Conservation (phyloP, 2,888 invertebrate species). For the Lampropteryx suffumata region DNA sequence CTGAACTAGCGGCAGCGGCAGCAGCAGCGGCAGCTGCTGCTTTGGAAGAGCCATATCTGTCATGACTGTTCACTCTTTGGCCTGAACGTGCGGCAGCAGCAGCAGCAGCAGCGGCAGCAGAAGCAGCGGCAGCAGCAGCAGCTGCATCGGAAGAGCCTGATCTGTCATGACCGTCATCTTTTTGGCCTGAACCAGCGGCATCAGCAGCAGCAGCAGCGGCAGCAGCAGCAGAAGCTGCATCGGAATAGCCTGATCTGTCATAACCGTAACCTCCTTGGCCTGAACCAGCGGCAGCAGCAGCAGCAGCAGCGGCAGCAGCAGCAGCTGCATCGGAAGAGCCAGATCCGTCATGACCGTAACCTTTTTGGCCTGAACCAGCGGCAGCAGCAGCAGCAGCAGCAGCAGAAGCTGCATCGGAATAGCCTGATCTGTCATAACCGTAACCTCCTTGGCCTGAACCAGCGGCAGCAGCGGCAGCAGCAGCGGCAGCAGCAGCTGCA, state of each 20-base stretch:
- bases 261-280: too few species aligned
- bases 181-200: background rate
- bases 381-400: background rate
- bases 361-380: too few species aligned
- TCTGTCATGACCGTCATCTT: too few species aligned
- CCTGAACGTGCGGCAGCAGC: background rate
- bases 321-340: background rate
- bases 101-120: background rate
- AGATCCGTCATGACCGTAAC: too few species aligned
- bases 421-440: background rate
- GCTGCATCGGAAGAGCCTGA: background rate
- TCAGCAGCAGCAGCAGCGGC: background rate
- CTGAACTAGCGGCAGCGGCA: too few species aligned
- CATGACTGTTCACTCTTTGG: too few species aligned
- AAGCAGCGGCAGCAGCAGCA: background rate
- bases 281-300: too few species aligned
- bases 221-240: background rate
- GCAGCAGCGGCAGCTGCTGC: too few species aligned
- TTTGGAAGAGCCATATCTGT: too few species aligned
- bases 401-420: background rate
- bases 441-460: slow-evolving; percentile 1
- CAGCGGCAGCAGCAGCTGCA: background rate
- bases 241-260: too few species aligned
- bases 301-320: background rate
- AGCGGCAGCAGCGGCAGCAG: background rate